Percentiles rank a stretch among this genome's conserved stretches.
Conservation (phyloP, 2,797 vertebrate species). For the Cygnus olor region DNA sequence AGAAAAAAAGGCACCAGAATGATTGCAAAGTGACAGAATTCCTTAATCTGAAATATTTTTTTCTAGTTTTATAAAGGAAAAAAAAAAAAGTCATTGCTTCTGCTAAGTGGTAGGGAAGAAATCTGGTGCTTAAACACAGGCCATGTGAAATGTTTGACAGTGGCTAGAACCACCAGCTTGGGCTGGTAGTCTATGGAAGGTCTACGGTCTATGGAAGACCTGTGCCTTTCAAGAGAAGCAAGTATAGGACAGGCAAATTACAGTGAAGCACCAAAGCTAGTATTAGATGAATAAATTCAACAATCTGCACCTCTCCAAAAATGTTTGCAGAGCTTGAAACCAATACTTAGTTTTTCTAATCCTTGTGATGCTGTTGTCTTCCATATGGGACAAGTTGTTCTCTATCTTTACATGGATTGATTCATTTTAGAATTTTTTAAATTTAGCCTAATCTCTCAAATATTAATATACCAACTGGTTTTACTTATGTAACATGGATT, state of each 20-base stretch:
- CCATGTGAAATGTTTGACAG: neutral
- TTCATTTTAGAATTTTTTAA: neutral
- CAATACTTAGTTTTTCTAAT: neutral
- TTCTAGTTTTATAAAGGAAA: neutral
- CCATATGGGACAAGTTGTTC: neutral
- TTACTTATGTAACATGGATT: neutral
- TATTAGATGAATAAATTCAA: neutral
- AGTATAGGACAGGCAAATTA: neutral
- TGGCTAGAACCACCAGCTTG: neutral
- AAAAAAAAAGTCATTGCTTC: neutral
- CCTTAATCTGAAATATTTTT: neutral
- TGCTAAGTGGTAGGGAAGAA: neutral
- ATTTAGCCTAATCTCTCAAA: neutral
- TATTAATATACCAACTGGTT: neutral
- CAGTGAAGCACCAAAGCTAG: neutral
- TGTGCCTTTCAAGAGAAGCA: neutral
- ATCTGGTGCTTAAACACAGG: neutral
- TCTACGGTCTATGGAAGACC: neutral
- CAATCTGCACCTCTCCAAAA: neutral
- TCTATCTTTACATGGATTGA: neutral
- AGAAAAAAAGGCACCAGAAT: neutral
- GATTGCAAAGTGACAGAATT: neutral
- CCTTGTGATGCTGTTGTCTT: neutral
- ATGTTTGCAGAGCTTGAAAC: neutral
- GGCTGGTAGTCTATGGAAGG: neutral